Percentiles rank a stretch among this genome's conserved stretches.
Evolutionary conservation across 1,140 invertebrate genomes (phyloP).

Genomic region (Leptinotarsa undecemlineata): DNA sequence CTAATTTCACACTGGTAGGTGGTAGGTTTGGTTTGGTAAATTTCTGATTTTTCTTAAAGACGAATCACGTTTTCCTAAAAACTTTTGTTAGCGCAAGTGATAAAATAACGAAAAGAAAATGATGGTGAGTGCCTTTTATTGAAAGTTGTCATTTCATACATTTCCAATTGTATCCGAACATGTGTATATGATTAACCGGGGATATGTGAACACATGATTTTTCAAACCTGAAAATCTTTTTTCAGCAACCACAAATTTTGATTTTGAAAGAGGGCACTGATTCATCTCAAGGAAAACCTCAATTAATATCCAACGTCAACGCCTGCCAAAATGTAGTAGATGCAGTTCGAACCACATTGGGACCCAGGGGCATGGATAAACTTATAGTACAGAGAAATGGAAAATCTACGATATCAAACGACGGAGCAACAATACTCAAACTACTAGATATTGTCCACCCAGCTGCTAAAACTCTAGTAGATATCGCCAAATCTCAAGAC

Average conservation of each 20-base stretch:
- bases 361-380: conserved; percentile 99
- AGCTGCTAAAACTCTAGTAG: conserved; percentile 95
- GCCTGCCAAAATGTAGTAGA: conserved; percentile 97
- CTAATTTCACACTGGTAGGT: too few relatives aligned
- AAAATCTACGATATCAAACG: conserved; percentile 97
- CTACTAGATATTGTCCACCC: conserved; percentile 96
- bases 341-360: conserved; percentile 93
- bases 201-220: not conserved
- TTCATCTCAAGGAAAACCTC: conserved; percentile 91
- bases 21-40: too few relatives aligned
- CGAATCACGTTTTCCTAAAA: not conserved
- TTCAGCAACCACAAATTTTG: conserved; percentile 96
- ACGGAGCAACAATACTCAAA: conserved; percentile 99
- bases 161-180: not conserved
- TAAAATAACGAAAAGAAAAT: not conserved
- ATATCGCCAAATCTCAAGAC: conserved; percentile 99
- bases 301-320: conserved; percentile 98
- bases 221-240: conserved; percentile 38
- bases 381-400: conserved; percentile 89
- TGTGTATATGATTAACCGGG: not conserved
- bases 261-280: conserved; percentile 98
- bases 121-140: not conserved
- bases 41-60: too few relatives aligned
- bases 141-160: not conserved
- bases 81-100: not conserved